phyloP scores from a whole-genome alignment of 2,797 vertebrate genomes.

The Artibeus lituratus region DNA sequence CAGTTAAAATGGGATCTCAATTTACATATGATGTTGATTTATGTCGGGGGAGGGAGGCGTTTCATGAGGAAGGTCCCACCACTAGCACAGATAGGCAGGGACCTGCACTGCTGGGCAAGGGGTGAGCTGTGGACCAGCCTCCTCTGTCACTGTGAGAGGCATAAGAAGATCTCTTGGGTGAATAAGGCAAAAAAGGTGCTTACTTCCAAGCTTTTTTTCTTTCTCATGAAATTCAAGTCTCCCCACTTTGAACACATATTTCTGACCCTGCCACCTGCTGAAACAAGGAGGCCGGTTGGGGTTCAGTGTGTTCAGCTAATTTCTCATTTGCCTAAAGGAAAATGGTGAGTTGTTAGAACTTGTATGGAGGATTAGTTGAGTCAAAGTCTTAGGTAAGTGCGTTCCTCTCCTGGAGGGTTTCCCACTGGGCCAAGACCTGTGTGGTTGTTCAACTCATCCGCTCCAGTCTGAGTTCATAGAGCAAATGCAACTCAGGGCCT shows the following conservation, averaged over 20 bases:
- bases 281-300: background rate
- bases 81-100: constrained; percentile 38
- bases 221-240: rapidly evolving
- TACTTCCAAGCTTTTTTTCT: rapidly evolving
- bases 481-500: background rate
- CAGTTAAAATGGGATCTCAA: constrained; percentile 35
- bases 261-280: background rate
- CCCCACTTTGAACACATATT: rapidly evolving
- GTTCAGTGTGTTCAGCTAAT: too few species aligned
- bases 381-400: background rate
- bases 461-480: background rate
- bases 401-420: background rate
- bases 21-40: constrained; percentile 53
- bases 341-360: background rate
- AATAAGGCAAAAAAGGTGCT: rapidly evolving
- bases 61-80: constrained; percentile 52
- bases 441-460: background rate
- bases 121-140: constrained; percentile 38
- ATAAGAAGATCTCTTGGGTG: rapidly evolving
- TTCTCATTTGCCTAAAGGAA: background rate
- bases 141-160: background rate
- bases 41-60: constrained; percentile 10
- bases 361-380: background rate
- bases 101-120: constrained; percentile 34
- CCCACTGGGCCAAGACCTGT: background rate